Evolutionary conservation across 2,888 invertebrate species (phyloP).

Genomic region (Tinea trinotella): DNA sequence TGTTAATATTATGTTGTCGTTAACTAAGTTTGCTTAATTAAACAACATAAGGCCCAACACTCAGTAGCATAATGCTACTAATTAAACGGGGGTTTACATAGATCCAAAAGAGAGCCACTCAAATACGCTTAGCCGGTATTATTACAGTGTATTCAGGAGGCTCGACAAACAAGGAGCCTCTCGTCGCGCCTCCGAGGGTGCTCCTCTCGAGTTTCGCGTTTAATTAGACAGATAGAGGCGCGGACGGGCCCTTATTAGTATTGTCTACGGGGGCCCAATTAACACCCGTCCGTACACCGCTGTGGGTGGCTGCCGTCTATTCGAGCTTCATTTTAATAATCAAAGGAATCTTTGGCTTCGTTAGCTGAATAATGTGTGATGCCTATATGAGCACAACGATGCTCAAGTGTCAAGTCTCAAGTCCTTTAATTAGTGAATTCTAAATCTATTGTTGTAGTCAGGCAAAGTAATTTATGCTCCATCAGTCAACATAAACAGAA

Average conservation of each 20-base stretch:
- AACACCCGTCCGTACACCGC: slow-evolving; percentile 64
- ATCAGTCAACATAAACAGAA: too few species aligned
- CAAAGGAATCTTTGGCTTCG: slow-evolving; percentile 66
- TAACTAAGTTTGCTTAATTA: slow-evolving; percentile 65
- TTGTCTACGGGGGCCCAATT: slow-evolving; percentile 73
- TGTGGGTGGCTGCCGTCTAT: slow-evolving; percentile 44
- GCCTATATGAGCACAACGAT: slow-evolving; percentile 20
- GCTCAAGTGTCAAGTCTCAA: slow-evolving; percentile 30
- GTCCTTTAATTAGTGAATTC: slow-evolving; percentile 10
- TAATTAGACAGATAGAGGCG: slow-evolving; percentile 68
- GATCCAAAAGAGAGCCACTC: slow-evolving; percentile 71
- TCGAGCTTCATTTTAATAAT: slow-evolving; percentile 68
- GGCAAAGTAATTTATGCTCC: too few species aligned
- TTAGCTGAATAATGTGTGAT: slow-evolving; percentile 55
- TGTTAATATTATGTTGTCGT: slow-evolving; percentile 6
- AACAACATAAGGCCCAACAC: slow-evolving; percentile 64
- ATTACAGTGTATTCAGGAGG: slow-evolving; percentile 42
- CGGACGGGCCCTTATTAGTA: slow-evolving; percentile 72
- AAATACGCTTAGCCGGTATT: slow-evolving; percentile 72
- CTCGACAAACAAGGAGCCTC: slow-evolving; percentile 20
- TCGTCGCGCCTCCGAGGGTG: slow-evolving; percentile 41
- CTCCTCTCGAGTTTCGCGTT: slow-evolving; percentile 72
- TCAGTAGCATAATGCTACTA: slow-evolving; percentile 69
- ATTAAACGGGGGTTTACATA: slow-evolving; percentile 70
- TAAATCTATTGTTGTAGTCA: too few species aligned